Conservation (phyloP, 2,888 invertebrate genomes). For the Argyresthia goedartella region DNA sequence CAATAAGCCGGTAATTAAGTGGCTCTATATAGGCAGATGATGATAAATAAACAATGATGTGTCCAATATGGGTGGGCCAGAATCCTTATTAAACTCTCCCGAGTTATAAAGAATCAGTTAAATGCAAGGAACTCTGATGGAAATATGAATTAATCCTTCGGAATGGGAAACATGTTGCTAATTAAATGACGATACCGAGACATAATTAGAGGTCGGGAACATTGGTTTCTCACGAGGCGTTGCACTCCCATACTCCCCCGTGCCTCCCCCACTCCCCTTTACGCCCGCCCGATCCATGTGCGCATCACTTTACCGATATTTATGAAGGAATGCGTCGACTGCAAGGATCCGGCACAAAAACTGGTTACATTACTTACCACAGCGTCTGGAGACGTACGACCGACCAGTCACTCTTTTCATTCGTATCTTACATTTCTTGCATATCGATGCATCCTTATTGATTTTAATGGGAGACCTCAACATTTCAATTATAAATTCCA, state of each 20-base stretch:
- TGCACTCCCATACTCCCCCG: slow-evolving; percentile 6
- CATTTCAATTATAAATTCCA: background rate
- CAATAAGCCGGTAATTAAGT: background rate
- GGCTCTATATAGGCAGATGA: background rate
- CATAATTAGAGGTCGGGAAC: slow-evolving; percentile 66
- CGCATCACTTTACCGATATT: slow-evolving; percentile 27
- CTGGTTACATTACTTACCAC: slow-evolving; percentile 32
- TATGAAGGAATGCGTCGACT: slow-evolving; percentile 49
- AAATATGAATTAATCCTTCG: slow-evolving; percentile 70
- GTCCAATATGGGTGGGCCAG: slow-evolving; percentile 45
- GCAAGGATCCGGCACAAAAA: slow-evolving; percentile 28
- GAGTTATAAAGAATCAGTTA: slow-evolving; percentile 67
- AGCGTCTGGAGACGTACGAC: too few relatives aligned
- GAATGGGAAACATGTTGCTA: slow-evolving; percentile 69
- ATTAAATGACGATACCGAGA: slow-evolving; percentile 70
- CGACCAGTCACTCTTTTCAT: too few relatives aligned
- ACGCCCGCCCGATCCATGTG: slow-evolving; percentile 7
- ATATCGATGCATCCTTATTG: slow-evolving; percentile 13
- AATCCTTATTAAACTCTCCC: slow-evolving; percentile 68
- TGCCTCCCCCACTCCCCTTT: slow-evolving; percentile 5
- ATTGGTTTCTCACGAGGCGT: slow-evolving; percentile 61
- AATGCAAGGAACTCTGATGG: slow-evolving; percentile 66
- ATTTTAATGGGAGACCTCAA: slow-evolving; percentile 21
- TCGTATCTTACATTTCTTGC: too few relatives aligned
- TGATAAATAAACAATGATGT: background rate